Percentiles rank a stretch among this genome's conserved stretches.
These are phyloP conservation scores for Pegoplata infirma DNA, from an alignment of 2,888 invertebrate genomes.

Conservation along the genomic window DNA sequence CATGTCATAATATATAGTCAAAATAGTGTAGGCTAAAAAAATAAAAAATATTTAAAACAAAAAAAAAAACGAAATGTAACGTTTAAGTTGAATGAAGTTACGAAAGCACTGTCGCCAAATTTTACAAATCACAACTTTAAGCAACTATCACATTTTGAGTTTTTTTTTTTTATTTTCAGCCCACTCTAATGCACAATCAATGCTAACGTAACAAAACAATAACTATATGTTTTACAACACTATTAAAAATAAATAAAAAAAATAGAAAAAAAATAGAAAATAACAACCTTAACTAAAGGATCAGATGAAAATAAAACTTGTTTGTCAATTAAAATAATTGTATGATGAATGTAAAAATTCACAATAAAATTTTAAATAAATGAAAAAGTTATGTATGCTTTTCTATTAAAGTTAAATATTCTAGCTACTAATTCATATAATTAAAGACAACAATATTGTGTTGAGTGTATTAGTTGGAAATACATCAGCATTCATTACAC, in stretches of 20 bases:
- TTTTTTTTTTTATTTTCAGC: too few species aligned
- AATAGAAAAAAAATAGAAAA: background rate
- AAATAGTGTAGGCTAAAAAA: too few species aligned
- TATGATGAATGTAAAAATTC: too few species aligned
- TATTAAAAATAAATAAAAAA: background rate
- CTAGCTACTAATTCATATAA: background rate
- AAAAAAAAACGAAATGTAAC: too few species aligned
- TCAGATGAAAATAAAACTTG: background rate
- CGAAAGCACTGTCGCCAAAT: too few species aligned
- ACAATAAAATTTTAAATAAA: background rate
- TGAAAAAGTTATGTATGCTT: background rate
- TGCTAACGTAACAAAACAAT: background rate
- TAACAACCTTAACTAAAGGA: background rate
- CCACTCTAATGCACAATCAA: background rate
- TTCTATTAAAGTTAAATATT: background rate
- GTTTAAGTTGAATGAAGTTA: too few species aligned
- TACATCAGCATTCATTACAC: too few species aligned
- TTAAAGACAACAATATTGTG: background rate
- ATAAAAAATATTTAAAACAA: too few species aligned
- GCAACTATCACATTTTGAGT: too few species aligned
- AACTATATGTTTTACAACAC: background rate
- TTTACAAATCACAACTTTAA: too few species aligned
- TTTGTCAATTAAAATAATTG: background rate
- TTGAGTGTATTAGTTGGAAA: background rate
- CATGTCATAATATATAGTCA: background rate